Percentiles rank a stretch among this genome's conserved stretches.
phyloP scores from a whole-genome alignment of 2,113 vertebrate genomes.

The Calyptomena viridis region DNA sequence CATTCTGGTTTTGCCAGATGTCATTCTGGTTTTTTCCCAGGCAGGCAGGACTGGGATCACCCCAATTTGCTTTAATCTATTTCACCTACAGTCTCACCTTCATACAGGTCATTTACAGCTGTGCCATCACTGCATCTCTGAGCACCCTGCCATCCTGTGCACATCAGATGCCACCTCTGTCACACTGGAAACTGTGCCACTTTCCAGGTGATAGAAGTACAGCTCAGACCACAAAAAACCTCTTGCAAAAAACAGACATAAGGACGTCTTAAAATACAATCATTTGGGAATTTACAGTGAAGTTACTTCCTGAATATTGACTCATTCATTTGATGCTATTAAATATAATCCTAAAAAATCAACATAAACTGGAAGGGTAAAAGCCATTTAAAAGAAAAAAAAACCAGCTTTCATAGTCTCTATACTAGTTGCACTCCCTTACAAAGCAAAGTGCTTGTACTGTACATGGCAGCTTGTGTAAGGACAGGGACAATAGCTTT shows the following conservation, averaged over 20 bases:
- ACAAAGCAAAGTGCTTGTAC: neutral
- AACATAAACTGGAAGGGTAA: neutral
- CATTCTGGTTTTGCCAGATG: neutral
- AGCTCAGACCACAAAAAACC: neutral
- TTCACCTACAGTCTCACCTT: neutral
- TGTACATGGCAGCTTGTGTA: neutral
- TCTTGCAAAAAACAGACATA: neutral
- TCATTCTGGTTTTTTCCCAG: neutral
- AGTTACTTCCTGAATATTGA: neutral
- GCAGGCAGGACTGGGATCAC: neutral
- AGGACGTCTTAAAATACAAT: neutral
- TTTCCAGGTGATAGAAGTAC: neutral
- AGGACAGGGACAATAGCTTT: constrained; percentile 41
- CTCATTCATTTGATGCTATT: neutral
- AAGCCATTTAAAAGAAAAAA: neutral
- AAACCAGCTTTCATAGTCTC: neutral
- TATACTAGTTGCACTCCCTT: neutral
- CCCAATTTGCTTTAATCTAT: neutral
- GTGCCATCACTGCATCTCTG: accelerated
- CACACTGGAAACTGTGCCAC: neutral
- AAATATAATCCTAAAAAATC: neutral
- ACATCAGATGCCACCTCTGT: neutral
- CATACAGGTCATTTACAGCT: neutral
- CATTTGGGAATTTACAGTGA: neutral
- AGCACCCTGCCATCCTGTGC: neutral